phyloP scores from a whole-genome alignment of 92 coral and sea anemone species.

The Epizoanthus rinbou region DNA sequence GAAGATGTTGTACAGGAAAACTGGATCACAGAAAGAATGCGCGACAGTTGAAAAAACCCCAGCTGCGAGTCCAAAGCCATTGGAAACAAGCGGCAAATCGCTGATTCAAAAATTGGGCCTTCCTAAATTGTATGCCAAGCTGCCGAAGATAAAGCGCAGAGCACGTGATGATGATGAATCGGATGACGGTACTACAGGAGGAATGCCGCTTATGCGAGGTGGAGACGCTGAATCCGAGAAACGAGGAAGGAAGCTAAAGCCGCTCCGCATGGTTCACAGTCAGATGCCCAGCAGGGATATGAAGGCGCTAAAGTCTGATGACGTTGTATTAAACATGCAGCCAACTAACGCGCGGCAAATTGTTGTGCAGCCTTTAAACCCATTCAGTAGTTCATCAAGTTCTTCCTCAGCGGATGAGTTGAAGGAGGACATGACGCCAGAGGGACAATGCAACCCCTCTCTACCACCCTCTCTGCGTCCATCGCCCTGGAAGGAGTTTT shows the following conservation, averaged over 20 bases:
- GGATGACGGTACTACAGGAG: not conserved
- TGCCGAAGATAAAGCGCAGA: too few relatives aligned
- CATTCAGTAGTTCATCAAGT: not conserved
- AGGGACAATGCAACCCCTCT: not conserved
- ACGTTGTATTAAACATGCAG: too few relatives aligned
- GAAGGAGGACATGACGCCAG: not conserved
- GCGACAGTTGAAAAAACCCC: too few relatives aligned
- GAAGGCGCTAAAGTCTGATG: not conserved
- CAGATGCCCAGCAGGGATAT: conserved; percentile 18
- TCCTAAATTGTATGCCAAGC: not conserved
- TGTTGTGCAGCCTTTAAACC: conserved; percentile 1
- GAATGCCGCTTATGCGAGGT: not conserved
- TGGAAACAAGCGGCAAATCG: not conserved
- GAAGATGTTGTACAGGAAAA: too few relatives aligned
- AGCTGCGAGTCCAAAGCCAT: too few relatives aligned
- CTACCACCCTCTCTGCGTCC: conserved; percentile 23
- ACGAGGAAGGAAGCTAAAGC: not conserved
- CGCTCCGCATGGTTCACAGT: conserved; percentile 21
- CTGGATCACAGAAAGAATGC: too few relatives aligned
- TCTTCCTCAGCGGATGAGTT: not conserved
- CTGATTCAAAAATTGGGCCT: not conserved
- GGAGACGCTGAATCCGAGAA: conserved; percentile 2
- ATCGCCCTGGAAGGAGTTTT: not conserved
- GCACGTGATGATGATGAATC: not conserved
- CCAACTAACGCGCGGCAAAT: not conserved